phyloP scores from a whole-genome alignment of 2,113 vertebrate species.

The Nannospalax galili region DNA sequence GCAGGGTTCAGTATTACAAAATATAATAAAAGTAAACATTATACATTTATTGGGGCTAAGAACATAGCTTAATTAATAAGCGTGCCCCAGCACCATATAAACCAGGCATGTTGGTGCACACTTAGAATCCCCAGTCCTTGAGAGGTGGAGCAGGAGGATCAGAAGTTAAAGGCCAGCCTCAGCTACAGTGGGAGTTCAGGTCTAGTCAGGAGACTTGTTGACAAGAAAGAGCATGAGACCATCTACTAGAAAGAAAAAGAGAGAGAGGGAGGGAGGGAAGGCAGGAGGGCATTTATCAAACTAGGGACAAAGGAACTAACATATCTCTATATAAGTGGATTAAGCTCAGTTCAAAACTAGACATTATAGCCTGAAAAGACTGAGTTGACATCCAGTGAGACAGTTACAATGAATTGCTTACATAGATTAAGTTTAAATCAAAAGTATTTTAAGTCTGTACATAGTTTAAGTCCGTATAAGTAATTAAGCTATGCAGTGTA shows the following conservation, averaged over 20 bases:
- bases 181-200: background rate
- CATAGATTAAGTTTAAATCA: background rate
- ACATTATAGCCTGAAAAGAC: background rate
- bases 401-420: conserved; percentile 20
- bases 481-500: background rate
- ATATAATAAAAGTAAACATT: conserved; percentile 1
- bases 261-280: fast-evolving
- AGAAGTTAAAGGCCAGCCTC: background rate
- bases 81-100: background rate
- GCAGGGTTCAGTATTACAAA: conserved; percentile 13
- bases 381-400: background rate
- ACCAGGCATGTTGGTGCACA: no score
- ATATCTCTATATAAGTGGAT: background rate
- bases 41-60: background rate
- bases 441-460: no score
- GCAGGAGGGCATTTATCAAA: background rate
- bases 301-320: conserved; percentile 12
- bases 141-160: background rate
- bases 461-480: background rate
- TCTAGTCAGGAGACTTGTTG: background rate
- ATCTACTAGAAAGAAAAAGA: no score
- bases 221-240: no score
- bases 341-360: background rate
- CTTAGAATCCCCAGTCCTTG: no score
- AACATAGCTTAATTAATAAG: background rate